A percentile compares a stretch with the other conserved stretches of the same genome.
phyloP scores from a whole-genome alignment of 2,797 vertebrate genomes.

The Gallinago stenura region DNA sequence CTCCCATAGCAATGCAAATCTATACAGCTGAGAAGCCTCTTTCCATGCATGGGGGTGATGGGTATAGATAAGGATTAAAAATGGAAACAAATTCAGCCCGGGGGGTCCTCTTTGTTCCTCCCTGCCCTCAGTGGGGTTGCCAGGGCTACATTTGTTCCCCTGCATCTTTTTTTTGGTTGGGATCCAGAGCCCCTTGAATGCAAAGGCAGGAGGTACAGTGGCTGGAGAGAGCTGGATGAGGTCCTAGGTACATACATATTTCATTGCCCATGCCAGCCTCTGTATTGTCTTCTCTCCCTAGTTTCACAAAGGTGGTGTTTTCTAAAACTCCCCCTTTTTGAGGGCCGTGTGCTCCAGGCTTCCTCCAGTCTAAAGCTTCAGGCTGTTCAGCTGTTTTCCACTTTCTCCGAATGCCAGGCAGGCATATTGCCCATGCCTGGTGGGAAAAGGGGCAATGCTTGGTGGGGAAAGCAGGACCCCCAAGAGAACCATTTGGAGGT shows the following conservation, averaged over 20 bases:
- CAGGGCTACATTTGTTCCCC: conserved; percentile 61
- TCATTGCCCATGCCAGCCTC: conserved; percentile 4
- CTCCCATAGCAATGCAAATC: conserved; percentile 66
- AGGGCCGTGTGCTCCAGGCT: not conserved
- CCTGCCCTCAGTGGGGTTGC: conserved; percentile 28
- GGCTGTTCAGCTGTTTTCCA: not conserved
- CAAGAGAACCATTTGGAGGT: not conserved
- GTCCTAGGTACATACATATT: conserved; percentile 47
- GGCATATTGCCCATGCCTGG: not conserved
- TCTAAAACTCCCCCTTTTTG: not conserved
- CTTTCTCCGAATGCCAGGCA: not conserved
- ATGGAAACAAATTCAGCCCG: conserved; percentile 43
- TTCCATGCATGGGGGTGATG: conserved; percentile 30
- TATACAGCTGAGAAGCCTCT: conserved; percentile 46
- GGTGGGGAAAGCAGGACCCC: not conserved
- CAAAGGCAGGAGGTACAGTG: conserved; percentile 16
- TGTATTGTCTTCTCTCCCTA: not conserved
- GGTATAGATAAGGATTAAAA: conserved; percentile 67
- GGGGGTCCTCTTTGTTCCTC: conserved; percentile 52
- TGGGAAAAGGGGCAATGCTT: not conserved
- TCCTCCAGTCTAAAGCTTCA: not conserved
- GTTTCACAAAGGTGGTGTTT: conserved; percentile 52
- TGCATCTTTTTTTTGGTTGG: conserved; percentile 34
- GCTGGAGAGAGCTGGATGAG: conserved; percentile 9
- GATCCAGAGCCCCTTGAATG: conserved; percentile 43